Conservation (phyloP, 2,113 vertebrate genomes). For the Myxocyprinus asiaticus region DNA sequence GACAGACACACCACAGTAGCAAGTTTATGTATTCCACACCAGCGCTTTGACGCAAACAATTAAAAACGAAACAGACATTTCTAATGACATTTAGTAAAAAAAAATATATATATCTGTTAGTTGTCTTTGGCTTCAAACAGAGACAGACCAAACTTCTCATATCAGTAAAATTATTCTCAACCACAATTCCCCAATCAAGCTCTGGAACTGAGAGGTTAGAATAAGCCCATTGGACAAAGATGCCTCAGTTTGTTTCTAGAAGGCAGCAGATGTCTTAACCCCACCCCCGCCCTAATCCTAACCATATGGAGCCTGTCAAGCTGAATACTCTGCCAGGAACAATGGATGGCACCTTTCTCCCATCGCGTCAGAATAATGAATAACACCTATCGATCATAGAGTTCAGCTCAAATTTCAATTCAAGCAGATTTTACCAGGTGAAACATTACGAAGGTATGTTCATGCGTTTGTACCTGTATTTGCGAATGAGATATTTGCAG, state of each 20-base stretch:
- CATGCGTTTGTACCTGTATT: slow-evolving; percentile 32
- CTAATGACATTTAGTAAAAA: neutral
- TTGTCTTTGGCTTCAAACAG: neutral
- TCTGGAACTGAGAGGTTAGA: neutral
- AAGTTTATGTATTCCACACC: too few relatives aligned
- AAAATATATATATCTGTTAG: neutral
- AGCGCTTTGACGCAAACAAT: neutral
- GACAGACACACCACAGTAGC: neutral
- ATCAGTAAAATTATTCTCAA: slow-evolving; percentile 4
- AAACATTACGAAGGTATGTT: neutral
- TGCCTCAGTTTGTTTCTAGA: too few relatives aligned
- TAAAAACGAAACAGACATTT: neutral
- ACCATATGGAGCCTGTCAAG: too few relatives aligned
- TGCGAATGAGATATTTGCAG: slow-evolving; percentile 93
- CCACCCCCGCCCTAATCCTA: too few relatives aligned
- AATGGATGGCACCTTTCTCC: too few relatives aligned
- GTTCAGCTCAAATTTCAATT: neutral
- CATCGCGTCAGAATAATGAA: too few relatives aligned
- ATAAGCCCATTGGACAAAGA: neutral
- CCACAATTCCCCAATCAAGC: neutral
- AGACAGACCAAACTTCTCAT: neutral
- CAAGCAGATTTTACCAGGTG: too few relatives aligned
- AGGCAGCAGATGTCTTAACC: too few relatives aligned
- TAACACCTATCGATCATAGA: too few relatives aligned
- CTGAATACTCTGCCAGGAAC: too few relatives aligned